phyloP scores from a whole-genome alignment of 2,797 vertebrate genomes.

The Bradypodion pumilum region DNA sequence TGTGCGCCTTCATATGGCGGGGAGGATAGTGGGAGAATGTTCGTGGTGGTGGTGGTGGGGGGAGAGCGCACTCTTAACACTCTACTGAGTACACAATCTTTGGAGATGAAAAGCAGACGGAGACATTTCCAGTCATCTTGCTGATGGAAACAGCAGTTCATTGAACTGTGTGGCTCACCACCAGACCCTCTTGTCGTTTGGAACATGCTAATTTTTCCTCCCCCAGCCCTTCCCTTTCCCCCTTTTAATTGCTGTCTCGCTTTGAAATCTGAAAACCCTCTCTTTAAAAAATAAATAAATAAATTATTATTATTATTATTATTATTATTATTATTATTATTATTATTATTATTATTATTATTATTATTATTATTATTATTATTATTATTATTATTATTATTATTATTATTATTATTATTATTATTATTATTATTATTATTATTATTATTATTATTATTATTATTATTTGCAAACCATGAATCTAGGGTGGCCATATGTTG shows the following conservation, averaged over 20 bases:
- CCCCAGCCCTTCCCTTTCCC: background rate
- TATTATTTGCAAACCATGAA: slow-evolving; percentile 23
- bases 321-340: too few relatives aligned
- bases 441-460: slow-evolving; percentile 37
- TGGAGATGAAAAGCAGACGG: slow-evolving; percentile 84
- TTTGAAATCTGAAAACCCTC: slow-evolving; percentile 54
- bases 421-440: too few relatives aligned
- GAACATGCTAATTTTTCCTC: slow-evolving; percentile 65
- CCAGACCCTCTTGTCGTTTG: slow-evolving; percentile 68
- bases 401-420: too few relatives aligned
- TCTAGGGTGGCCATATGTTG: too few relatives aligned
- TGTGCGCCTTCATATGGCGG: slow-evolving; percentile 18
- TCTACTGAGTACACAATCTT: slow-evolving; percentile 83
- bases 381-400: slow-evolving; percentile 35
- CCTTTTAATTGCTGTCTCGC: slow-evolving; percentile 57
- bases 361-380: too few relatives aligned
- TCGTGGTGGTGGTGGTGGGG: slow-evolving; percentile 74
- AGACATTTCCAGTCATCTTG: slow-evolving; percentile 82
- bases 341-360: too few relatives aligned
- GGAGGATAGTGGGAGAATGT: slow-evolving; percentile 67
- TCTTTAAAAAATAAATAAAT: too few relatives aligned
- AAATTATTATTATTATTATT: too few relatives aligned
- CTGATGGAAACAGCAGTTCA: slow-evolving; percentile 78
- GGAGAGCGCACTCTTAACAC: slow-evolving; percentile 83
- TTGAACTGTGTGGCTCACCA: slow-evolving; percentile 79